Evolutionary conservation across 2,888 invertebrate genomes (phyloP), one percentile per base, ranked within the genome.

Genomic region (Monopis laevigella): DNA sequence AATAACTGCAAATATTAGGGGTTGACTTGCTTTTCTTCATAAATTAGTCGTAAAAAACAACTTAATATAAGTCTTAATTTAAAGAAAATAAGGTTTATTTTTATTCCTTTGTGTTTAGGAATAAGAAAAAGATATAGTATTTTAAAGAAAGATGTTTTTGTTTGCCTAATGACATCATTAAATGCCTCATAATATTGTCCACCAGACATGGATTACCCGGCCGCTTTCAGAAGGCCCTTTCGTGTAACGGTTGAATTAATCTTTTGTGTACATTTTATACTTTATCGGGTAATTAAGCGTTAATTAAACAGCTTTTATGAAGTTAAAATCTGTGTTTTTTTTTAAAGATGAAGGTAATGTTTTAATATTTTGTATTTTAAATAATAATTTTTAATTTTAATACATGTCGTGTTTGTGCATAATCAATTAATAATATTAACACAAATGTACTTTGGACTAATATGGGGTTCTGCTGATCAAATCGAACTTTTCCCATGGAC

Each of bases 141-240:
- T 24, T 19, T 40, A 42, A 59, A 60, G 62, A 62, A 63, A 62
- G 61, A 67, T 63, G 63, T 56, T 65, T 57, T 59, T 62, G 62
- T 66, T 65, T 60, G 57, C 57, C 51, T 69, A 70, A 70, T 69
- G 69, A 67, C 64, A 59, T 72, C 74, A 71, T 75, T 75, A 72
- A 59, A 58, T 50, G 47, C 48, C 54, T 56, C 58, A 54, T 53
- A 58, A 56, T 56, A 55, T 54, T 54, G 65, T 57, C 62, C n/a
- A n/a, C n/a, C 65, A 60, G 64, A 36, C n/a, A 21, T 11, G 36
- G 36, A 36, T 36, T 36, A 36, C 29, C 29, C 29, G 29, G 14
- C 29, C 29, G 11, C 14, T 29, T 29, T 29, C 3, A 29, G 29
- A 12, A 29, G 29, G 14, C 29, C 29, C 29, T 29, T 14, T 29